Conservation (phyloP, 1,140 invertebrate species). For the Lysiphlebus fabarum region DNA sequence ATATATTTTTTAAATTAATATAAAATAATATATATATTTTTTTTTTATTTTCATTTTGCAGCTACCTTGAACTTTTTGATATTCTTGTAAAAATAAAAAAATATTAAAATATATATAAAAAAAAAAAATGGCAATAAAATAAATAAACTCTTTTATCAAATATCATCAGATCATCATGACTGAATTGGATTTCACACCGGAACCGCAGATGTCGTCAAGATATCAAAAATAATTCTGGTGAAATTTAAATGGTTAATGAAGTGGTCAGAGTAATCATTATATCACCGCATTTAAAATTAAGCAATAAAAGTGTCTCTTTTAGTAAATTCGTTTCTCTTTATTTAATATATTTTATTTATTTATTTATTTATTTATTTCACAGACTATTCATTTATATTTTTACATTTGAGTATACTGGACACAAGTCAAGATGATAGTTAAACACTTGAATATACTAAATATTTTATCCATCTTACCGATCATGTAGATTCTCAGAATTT, state of each 20-base stretch:
- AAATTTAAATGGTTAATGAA: slow-evolving; percentile 33
- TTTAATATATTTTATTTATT: slow-evolving; percentile 7
- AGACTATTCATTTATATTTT: background rate
- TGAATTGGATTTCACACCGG: too few species aligned
- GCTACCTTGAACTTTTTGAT: too few species aligned
- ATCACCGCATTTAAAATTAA: slow-evolving; percentile 31
- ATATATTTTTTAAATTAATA: too few species aligned
- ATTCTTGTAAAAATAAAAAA: too few species aligned
- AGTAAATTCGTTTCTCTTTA: slow-evolving; percentile 16
- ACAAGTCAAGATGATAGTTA: slow-evolving; percentile 12
- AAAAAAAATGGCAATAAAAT: too few species aligned
- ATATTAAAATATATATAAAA: too few species aligned
- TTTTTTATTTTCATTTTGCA: too few species aligned
- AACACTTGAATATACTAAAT: slow-evolving; percentile 16
- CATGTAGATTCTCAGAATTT: slow-evolving; percentile 52
- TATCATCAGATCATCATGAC: too few species aligned
- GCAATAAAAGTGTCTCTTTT: slow-evolving; percentile 40
- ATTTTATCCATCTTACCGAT: slow-evolving; percentile 50
- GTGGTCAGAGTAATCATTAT: slow-evolving; percentile 39
- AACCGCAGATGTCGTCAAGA: too few species aligned
- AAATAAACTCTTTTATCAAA: too few species aligned
- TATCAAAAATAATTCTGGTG: slow-evolving; percentile 23
- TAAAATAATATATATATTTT: too few species aligned
- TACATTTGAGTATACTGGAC: background rate
- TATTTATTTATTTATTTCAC: background rate